Evolutionary conservation across 2,888 invertebrate species (phyloP).

Genomic region (Heteromyza rotundicornis): DNA sequence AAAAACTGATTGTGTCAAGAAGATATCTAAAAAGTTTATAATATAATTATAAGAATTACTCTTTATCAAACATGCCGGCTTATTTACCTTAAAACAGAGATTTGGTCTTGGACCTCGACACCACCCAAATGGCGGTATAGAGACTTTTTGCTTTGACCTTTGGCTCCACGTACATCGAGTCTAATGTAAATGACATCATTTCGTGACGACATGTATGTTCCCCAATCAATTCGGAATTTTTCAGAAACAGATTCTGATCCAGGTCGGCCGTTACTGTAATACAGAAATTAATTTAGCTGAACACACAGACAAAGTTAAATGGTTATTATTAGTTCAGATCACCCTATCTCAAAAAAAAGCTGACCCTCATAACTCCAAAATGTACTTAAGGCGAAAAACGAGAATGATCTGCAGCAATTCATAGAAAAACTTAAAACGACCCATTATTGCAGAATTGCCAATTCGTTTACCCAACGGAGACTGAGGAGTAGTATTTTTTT

Average conservation of each 20-base stretch:
- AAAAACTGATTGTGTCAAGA: slow-evolving; percentile 79
- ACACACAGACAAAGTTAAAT: too few relatives aligned
- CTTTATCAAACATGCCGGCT: neutral
- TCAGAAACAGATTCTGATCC: slow-evolving; percentile 91
- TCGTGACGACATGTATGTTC: slow-evolving; percentile 89
- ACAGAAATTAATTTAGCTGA: neutral
- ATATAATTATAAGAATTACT: slow-evolving; percentile 7
- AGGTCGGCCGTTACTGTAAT: slow-evolving; percentile 85
- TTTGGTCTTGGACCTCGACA: slow-evolving; percentile 90
- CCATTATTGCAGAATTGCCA: too few relatives aligned
- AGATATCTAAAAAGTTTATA: slow-evolving; percentile 70
- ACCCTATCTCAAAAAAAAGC: too few relatives aligned
- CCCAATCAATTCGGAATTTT: slow-evolving; percentile 86
- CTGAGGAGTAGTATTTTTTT: too few relatives aligned
- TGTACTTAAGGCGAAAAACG: too few relatives aligned
- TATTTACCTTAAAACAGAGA: slow-evolving; percentile 77
- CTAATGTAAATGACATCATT: slow-evolving; percentile 90
- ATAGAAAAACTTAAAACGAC: too few relatives aligned
- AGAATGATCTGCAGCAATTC: too few relatives aligned
- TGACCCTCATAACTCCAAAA: too few relatives aligned
- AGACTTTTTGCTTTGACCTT: slow-evolving; percentile 80
- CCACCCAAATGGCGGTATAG: slow-evolving; percentile 85
- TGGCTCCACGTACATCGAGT: slow-evolving; percentile 87
- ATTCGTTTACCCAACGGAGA: too few relatives aligned
- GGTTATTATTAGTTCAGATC: too few relatives aligned